Conservation (phyloP, 2,888 invertebrate genomes). For the Hemistola chrysoprasaria region DNA sequence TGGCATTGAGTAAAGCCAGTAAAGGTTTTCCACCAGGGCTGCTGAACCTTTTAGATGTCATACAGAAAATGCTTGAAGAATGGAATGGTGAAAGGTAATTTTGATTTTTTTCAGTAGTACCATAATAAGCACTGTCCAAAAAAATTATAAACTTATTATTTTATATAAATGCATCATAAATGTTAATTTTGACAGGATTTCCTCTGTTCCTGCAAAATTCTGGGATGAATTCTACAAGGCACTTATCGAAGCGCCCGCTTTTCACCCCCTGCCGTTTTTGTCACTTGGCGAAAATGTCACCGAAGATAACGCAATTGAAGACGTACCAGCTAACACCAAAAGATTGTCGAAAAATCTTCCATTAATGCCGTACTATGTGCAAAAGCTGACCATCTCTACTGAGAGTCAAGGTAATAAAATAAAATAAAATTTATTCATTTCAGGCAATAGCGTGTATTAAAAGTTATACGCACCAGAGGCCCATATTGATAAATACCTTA, state of each 20-base stretch:
- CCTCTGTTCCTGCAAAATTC: slow-evolving; percentile 54
- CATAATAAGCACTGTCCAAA: too few relatives aligned
- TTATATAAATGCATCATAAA: too few relatives aligned
- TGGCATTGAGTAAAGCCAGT: slow-evolving; percentile 38
- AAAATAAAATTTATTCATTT: neutral
- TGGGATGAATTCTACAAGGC: slow-evolving; percentile 66
- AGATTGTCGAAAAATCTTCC: slow-evolving; percentile 59
- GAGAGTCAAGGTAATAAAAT: slow-evolving; percentile 43
- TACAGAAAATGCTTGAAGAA: slow-evolving; percentile 40
- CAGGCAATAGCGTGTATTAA: too few relatives aligned
- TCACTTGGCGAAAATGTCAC: slow-evolving; percentile 26
- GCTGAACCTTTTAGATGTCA: slow-evolving; percentile 49
- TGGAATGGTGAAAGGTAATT: slow-evolving; percentile 45
- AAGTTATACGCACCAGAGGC: too few relatives aligned
- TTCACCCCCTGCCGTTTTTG: slow-evolving; percentile 57
- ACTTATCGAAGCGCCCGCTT: slow-evolving; percentile 54
- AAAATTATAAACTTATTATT: too few relatives aligned
- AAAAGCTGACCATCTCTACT: slow-evolving; percentile 52
- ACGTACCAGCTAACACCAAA: slow-evolving; percentile 48
- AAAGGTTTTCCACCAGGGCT: slow-evolving; percentile 58
- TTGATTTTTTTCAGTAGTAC: too few relatives aligned
- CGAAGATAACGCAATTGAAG: slow-evolving; percentile 39
- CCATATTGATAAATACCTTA: too few relatives aligned
- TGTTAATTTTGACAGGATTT: slow-evolving; percentile 46
- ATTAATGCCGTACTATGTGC: slow-evolving; percentile 59